Conservation (phyloP, 2,797 vertebrate genomes). For the Sebastes nivosus region DNA sequence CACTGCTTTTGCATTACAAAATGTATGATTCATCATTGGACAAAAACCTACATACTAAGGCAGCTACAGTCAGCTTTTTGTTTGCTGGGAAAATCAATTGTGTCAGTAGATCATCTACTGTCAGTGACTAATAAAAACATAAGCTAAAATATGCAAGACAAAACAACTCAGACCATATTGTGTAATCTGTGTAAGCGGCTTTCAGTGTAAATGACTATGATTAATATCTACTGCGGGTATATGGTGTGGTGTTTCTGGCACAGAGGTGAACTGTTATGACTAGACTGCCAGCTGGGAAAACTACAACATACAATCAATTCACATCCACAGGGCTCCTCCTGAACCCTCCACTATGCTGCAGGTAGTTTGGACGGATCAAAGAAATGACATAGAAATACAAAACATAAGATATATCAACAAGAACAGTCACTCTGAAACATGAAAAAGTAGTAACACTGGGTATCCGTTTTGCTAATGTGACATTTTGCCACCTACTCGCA, state of each 20-base stretch:
- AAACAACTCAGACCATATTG: not conserved
- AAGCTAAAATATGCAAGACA: not conserved
- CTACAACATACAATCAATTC: conserved; percentile 25
- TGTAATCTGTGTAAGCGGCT: not conserved
- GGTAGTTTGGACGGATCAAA: not conserved
- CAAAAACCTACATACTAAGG: conserved; percentile 3
- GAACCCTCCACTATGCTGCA: not conserved
- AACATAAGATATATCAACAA: not conserved
- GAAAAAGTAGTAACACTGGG: not conserved
- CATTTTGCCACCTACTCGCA: conserved; percentile 14
- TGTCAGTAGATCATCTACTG: not conserved
- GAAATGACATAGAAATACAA: conserved; percentile 9
- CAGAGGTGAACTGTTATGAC: conserved; percentile 20
- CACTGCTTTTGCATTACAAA: conserved; percentile 27
- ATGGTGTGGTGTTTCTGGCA: not conserved
- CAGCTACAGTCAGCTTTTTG: not conserved
- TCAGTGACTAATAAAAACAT: not conserved
- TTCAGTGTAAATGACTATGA: not conserved
- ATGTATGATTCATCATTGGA: conserved; percentile 23
- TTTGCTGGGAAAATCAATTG: not conserved
- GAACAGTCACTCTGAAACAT: not conserved
- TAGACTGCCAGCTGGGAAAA: conserved; percentile 25
- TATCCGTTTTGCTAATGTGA: not conserved
- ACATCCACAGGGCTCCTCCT: conserved; percentile 11
- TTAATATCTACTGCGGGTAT: not conserved